phyloP scores from a whole-genome alignment of 2,797 vertebrate species.

The Dendrocincla fuliginosa region DNA sequence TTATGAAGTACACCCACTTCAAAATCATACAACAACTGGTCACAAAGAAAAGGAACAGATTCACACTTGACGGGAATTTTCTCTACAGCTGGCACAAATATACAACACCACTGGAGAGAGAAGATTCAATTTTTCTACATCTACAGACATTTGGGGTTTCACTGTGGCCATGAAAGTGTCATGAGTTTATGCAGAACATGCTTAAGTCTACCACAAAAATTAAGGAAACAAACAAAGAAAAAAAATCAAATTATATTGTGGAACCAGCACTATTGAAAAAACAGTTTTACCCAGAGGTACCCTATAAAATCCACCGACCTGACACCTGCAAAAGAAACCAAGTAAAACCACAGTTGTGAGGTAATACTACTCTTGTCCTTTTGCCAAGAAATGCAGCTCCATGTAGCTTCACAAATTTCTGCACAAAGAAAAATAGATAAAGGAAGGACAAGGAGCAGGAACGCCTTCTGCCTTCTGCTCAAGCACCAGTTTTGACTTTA shows the following conservation, averaged over 20 bases:
- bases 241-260: neutral
- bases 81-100: neutral
- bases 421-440: neutral
- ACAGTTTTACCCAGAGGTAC: neutral
- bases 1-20: neutral
- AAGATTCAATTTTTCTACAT: neutral
- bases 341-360: neutral
- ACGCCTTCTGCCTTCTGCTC: neutral
- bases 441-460: neutral
- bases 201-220: neutral
- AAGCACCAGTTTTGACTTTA: neutral
- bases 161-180: neutral
- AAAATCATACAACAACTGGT: neutral
- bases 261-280: neutral
- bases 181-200: accelerated
- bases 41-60: neutral
- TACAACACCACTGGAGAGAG: neutral
- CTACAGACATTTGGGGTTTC: neutral
- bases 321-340: neutral
- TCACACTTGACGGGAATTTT: neutral
- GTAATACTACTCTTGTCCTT: neutral
- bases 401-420: neutral
- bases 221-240: neutral
- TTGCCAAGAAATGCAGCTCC: neutral
- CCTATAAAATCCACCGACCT: neutral